Percentiles rank a stretch among this genome's conserved stretches.
Conservation (phyloP, 2,797 vertebrate species). For the Acipenser transmontanus region DNA sequence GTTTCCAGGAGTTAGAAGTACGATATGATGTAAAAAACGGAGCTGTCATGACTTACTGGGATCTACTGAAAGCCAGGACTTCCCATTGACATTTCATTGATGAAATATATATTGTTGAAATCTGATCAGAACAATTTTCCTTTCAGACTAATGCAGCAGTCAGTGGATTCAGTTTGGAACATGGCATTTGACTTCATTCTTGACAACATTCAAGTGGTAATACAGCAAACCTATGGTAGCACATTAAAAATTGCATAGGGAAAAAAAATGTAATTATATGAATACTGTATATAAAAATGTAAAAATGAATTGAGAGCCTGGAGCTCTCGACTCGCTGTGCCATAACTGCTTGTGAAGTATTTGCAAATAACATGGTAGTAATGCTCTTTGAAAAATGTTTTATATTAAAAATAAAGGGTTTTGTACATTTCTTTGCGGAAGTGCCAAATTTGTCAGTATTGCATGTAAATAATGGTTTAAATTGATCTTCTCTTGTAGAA, state of each 20-base stretch:
- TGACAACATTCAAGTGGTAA: conserved; percentile 94
- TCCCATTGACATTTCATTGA: too few species aligned
- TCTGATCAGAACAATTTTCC: too few species aligned
- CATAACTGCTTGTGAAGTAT: conserved; percentile 74
- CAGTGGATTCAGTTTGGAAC: conserved; percentile 93
- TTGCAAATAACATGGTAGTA: conserved; percentile 74
- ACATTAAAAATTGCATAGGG: conserved; percentile 83
- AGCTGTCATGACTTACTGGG: too few species aligned
- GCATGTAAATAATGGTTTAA: conserved; percentile 89
- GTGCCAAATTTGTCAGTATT: conserved; percentile 92
- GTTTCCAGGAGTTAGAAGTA: too few species aligned
- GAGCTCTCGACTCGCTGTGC: conserved; percentile 55
- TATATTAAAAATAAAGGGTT: conserved; percentile 61
- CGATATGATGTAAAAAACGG: too few species aligned
- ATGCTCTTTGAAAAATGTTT: conserved; percentile 60
- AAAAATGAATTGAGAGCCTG: conserved; percentile 39
- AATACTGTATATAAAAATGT: too few species aligned
- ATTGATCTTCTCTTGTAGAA: conserved; percentile 70
- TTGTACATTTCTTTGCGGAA: conserved; percentile 77
- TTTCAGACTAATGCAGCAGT: conserved; percentile 90
- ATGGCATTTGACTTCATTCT: conserved; percentile 99
- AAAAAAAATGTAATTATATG: neutral
- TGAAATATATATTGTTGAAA: too few species aligned
- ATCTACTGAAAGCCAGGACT: too few species aligned
- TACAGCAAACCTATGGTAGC: conserved; percentile 94